phyloP scores from a whole-genome alignment of 2,113 vertebrate genomes.

The Microcebus ravelobensis region DNA sequence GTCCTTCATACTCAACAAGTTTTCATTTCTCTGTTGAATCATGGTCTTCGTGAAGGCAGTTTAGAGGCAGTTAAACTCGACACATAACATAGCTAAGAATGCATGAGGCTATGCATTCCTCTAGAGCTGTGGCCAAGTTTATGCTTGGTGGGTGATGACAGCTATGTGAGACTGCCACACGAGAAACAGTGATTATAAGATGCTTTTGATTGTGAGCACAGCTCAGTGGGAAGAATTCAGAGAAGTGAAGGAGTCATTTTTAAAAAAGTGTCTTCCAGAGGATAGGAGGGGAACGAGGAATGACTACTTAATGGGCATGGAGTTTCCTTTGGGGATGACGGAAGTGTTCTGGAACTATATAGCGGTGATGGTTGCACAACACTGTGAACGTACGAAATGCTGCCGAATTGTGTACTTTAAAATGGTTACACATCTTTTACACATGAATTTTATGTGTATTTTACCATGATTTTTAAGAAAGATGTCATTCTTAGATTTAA shows the following conservation, averaged over 20 bases:
- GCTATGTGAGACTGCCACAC: neutral
- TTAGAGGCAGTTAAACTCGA: neutral
- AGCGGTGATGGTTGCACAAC: neutral
- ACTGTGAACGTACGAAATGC: neutral
- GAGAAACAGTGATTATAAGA: neutral
- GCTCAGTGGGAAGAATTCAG: neutral
- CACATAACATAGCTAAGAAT: neutral
- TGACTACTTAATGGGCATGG: neutral
- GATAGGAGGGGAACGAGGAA: neutral
- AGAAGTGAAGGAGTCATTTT: neutral
- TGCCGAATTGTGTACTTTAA: neutral
- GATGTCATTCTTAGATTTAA: neutral
- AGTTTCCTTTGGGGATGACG: neutral
- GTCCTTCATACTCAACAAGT: neutral
- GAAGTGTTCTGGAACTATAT: neutral
- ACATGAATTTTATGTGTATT: neutral
- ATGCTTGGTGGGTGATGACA: neutral
- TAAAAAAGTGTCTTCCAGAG: neutral
- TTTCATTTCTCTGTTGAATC: neutral
- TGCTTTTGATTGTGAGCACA: neutral
- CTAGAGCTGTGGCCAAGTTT: neutral
- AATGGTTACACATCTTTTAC: neutral
- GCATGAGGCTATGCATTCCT: neutral
- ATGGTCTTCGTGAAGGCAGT: neutral
- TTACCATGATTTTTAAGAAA: neutral